Base-by-base conservation (phyloP, 2,113 vertebrate species). In the Murina feae region DNA sequence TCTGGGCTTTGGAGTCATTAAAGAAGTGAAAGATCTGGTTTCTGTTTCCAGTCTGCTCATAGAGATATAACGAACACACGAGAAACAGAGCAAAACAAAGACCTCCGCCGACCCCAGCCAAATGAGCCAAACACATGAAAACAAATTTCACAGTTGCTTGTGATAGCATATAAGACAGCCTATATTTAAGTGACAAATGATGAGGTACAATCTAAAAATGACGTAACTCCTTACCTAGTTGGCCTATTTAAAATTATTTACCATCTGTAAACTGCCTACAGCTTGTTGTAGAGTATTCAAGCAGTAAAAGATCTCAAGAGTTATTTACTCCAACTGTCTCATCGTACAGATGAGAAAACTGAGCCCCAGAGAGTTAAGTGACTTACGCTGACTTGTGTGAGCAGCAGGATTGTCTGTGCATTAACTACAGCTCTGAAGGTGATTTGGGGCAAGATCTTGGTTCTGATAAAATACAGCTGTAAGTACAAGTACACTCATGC, bases 11-110 rank as follows among this genome's bases (percentile, higher is more conserved):
- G 17, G 16, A 51, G 32, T 71, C 32, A 83, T 39, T 42, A 32
- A 83, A 89, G 30, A 93, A 71, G 37, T 13, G 20, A n/a, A 90
- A 92, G 93, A 60, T 32, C n/a, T 3, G n/a, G 37, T 89, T 95
- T 72, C 28, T 90, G 9, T 86, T 81, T 90, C 69, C 9, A 82
- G 37, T 69, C 71, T n/a, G 68, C 60, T 63, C 39, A 30, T 72
- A 81, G 69, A 86, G 93, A 65, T 72, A 35, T 10, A 78, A 72
- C 10, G 44, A 89, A 58, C 12, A 25, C 49, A 17, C 3, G 44
- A 81, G 74, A 89, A 90, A 79, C 30, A 44, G 55, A 30, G 17
- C 16, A 42, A 75, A 86, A 76, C 66, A 39, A 76, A 93, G 25
- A 20, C 75, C 23, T 80, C n/a, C 30, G 63, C 12, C 35, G 35